These are phyloP conservation scores for Zapornia atra DNA, from an alignment of 2,113 vertebrate species.

Conservation along the genomic window DNA sequence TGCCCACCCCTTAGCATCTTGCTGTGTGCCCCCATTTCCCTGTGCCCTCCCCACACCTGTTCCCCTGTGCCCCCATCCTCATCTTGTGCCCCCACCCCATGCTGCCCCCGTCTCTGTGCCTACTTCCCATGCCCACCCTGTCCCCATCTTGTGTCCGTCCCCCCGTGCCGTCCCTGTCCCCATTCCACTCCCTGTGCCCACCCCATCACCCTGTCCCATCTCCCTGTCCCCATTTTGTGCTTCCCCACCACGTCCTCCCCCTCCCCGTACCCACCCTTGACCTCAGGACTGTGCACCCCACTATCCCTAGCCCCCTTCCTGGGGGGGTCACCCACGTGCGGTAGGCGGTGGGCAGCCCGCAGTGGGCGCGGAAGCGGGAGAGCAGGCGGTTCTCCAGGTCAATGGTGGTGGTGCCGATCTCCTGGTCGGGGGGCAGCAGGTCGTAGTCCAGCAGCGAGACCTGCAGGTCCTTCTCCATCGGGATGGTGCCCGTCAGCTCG, in stretches of 20 bases:
- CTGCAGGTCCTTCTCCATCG: conserved; percentile 76
- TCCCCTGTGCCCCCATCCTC: too few relatives aligned
- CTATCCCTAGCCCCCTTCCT: not conserved
- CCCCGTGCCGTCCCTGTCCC: not conserved
- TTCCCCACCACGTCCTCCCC: not conserved
- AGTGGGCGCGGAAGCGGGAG: conserved; percentile 72
- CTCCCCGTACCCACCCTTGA: not conserved
- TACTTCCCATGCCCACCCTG: not conserved
- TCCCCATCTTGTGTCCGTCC: too few relatives aligned
- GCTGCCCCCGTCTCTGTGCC: not conserved
- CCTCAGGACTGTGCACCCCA: not conserved
- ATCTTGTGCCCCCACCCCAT: too few relatives aligned
- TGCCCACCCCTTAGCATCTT: not conserved
- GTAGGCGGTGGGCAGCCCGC: conserved; percentile 74
- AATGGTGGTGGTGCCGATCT: conserved; percentile 75
- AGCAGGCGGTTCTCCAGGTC: conserved; percentile 79
- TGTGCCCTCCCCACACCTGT: too few relatives aligned
- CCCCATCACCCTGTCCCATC: too few relatives aligned
- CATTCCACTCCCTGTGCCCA: not conserved
- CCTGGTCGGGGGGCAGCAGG: conserved; percentile 68
- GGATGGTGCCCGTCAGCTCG: conserved; percentile 72
- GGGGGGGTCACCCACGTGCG: conserved; percentile 33
- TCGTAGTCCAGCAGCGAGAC: conserved; percentile 74
- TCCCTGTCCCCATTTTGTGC: too few relatives aligned
- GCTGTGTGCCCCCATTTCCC: too few relatives aligned